phyloP scores from a whole-genome alignment of 2,888 invertebrate species.

The Noctua pronuba region DNA sequence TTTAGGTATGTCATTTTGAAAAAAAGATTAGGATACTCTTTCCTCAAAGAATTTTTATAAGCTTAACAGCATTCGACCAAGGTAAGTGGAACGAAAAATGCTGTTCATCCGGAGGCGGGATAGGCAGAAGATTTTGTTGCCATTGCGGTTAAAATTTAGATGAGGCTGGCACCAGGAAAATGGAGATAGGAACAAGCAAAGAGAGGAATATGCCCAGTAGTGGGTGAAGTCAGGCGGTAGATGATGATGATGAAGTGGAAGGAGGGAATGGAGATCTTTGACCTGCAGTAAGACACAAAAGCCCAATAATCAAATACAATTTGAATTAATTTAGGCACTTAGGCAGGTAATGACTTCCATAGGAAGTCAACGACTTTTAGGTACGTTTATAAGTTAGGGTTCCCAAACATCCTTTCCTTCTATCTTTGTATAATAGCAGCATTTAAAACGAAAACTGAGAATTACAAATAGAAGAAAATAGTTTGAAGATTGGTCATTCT shows the following conservation, averaged over 20 bases:
- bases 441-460: not conserved
- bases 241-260: not conserved
- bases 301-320: not conserved
- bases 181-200: not conserved
- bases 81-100: not conserved
- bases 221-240: no score
- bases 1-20: not conserved
- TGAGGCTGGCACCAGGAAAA: not conserved
- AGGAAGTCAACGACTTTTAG: conserved; percentile 6
- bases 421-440: not conserved
- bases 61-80: not conserved
- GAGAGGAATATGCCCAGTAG: not conserved
- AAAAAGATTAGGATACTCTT: not conserved
- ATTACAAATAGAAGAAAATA: conserved; percentile 11
- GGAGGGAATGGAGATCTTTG: not conserved
- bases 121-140: not conserved
- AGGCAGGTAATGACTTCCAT: not conserved
- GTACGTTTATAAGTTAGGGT: not conserved
- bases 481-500: conserved; percentile 44
- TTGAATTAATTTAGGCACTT: not conserved
- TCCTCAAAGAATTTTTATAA: not conserved
- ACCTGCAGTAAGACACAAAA: not conserved
- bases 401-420: conserved; percentile 15
- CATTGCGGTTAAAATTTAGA: not conserved
- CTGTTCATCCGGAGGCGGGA: not conserved